Conservation (phyloP, 2,888 invertebrate species). For the Agrochola lychnidis region DNA sequence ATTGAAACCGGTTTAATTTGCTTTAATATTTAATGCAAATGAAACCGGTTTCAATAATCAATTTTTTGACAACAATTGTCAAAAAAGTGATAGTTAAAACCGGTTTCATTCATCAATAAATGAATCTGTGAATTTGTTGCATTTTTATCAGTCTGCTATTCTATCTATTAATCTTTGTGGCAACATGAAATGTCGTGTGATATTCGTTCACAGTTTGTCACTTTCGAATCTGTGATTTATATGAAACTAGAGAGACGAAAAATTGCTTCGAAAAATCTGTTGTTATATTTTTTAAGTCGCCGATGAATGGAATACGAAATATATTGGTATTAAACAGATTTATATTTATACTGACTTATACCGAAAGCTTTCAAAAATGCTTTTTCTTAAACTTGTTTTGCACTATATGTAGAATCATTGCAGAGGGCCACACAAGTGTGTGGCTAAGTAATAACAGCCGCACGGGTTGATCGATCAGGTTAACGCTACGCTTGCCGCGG, state of each 20-base stretch:
- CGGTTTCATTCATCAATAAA: neutral
- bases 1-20: no score
- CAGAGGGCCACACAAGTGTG: no score
- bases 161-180: conserved; percentile 25
- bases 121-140: conserved; percentile 1
- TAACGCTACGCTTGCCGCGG: no score
- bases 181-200: conserved; percentile 31
- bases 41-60: neutral
- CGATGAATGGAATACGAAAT: neutral
- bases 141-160: conserved; percentile 15
- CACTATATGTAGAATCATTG: neutral
- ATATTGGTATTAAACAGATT: neutral
- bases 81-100: no score
- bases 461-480: no score
- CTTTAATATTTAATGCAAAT: neutral
- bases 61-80: neutral
- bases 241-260: conserved; percentile 14
- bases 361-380: neutral
- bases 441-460: no score
- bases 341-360: neutral
- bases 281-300: neutral
- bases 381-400: neutral
- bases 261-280: neutral
- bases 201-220: conserved; percentile 3
- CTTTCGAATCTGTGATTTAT: conserved; percentile 39